Percentiles rank a stretch among this genome's conserved stretches.
These are phyloP conservation scores for Hoplostethus atlanticus DNA, from an alignment of 2,797 vertebrate species.

Conservation along the genomic window DNA sequence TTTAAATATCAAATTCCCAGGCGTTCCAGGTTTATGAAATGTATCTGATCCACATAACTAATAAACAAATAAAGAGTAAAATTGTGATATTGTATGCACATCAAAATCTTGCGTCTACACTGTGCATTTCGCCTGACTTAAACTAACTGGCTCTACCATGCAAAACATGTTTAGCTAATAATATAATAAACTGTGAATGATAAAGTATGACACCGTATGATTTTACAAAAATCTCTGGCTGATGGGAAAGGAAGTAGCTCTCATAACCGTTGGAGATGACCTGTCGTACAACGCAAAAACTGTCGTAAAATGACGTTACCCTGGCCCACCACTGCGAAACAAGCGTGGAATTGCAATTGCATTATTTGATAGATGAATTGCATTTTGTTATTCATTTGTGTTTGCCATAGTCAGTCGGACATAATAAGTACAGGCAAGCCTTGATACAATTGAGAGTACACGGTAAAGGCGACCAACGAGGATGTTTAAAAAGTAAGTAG, in stretches of 20 bases:
- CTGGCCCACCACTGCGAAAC: slow-evolving; percentile 46
- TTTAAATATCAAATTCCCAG: too few relatives aligned
- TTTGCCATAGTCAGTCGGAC: not conserved
- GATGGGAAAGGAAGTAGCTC: not conserved
- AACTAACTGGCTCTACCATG: not conserved
- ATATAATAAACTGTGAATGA: not conserved
- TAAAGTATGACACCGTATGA: not conserved
- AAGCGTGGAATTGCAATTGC: slow-evolving; percentile 59
- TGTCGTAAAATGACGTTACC: slow-evolving; percentile 65
- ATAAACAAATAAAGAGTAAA: not conserved
- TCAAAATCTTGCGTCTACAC: not conserved
- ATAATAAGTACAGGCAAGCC: not conserved
- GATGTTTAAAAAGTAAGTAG: slow-evolving; percentile 89
- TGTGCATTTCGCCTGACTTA: not conserved
- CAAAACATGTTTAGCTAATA: not conserved
- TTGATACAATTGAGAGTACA: slow-evolving; percentile 27
- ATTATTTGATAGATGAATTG: slow-evolving; percentile 24
- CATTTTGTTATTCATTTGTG: slow-evolving; percentile 10
- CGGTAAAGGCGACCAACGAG: slow-evolving; percentile 54
- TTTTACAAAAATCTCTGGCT: not conserved
- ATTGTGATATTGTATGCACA: not conserved
- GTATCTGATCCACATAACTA: too few relatives aligned
- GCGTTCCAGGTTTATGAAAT: too few relatives aligned
- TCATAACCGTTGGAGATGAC: not conserved
- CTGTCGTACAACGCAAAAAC: slow-evolving; percentile 26